Evolutionary conservation across 2,113 vertebrate species (phyloP), one percentile per base, ranked within the genome.

Genomic region (Falcunculus frontatus): DNA sequence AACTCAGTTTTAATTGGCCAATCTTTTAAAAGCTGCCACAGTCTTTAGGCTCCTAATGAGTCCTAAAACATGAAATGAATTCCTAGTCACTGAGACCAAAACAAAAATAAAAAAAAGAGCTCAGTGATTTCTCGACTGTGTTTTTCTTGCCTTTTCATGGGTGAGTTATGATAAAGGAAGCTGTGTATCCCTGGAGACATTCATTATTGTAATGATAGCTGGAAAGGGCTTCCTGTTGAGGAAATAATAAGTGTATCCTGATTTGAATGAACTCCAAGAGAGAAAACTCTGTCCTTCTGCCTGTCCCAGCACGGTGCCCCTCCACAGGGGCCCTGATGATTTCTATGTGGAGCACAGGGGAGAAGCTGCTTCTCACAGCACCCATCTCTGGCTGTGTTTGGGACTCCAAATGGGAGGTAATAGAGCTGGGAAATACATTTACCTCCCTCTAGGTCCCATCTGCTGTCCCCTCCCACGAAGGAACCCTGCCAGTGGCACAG

Each of bases 31-130:
- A 90, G 87, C 93, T 86, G 96, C 82, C 93, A 72, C 93, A 96
- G 94, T 90, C 89, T 95, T 96, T 97, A 93, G 86, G 83, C 70
- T 92, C 91, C 89, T 95, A 97, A 96, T 91, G 95, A 94, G 78
- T 96, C 92, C 82, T 86, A 50, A 95, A 94, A 85, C 72, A 92
- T 64, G 37, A 88, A 91, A 78, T 69, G 89, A 90, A 82, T 95
- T 95, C 83, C 83, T 87, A 29, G 94, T 95, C 91, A 84, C 76
- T 64, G 87, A 69, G 87, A 77, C 37, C 14, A 72, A 91, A 95
- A 89, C 84, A 95, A 94, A 93, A 94, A 89, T 67, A 39, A 41
- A 81, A 73, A 50, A 84, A 80, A 89, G 73, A 46, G 72, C 76
- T 87, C 82, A 44, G 47, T 89, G 74, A 49, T 91, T 95, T 78